These are phyloP conservation scores for Avahi laniger DNA, from an alignment of 2,797 vertebrate genomes.

Conservation along the genomic window DNA sequence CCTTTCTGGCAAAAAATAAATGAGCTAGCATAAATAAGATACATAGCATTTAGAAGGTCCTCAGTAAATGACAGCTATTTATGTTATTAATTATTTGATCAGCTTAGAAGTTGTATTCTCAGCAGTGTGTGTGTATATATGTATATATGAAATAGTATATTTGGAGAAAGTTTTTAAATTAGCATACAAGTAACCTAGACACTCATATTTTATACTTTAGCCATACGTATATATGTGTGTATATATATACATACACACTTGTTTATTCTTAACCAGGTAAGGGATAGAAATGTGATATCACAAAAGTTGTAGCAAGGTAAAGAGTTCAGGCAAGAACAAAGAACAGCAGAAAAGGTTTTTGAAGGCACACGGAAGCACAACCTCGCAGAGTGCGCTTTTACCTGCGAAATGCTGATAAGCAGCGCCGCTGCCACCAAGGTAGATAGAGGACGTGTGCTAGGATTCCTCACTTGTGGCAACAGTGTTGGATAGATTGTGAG, in stretches of 20 bases:
- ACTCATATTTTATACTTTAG: too few relatives aligned
- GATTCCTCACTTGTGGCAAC: neutral
- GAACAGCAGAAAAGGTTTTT: neutral
- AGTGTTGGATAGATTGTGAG: neutral
- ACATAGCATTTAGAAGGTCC: neutral
- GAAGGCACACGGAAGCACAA: neutral
- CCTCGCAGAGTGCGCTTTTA: neutral
- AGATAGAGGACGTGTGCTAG: neutral
- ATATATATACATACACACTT: too few relatives aligned
- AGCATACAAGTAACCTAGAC: too few relatives aligned
- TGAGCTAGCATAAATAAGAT: neutral
- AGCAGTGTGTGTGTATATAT: too few relatives aligned
- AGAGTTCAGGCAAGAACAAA: conserved; percentile 2
- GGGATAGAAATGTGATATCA: neutral
- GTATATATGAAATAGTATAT: too few relatives aligned
- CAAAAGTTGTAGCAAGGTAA: conserved; percentile 7
- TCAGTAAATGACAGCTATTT: neutral
- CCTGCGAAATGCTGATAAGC: neutral
- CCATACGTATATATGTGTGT: too few relatives aligned
- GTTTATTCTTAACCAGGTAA: neutral
- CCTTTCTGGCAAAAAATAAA: neutral
- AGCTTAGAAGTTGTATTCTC: neutral
- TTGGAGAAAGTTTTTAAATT: too few relatives aligned
- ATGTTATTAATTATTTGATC: neutral
- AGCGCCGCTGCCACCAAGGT: neutral